phyloP scores from a whole-genome alignment of 2,113 vertebrate species.

The Tenrec ecaudatus region DNA sequence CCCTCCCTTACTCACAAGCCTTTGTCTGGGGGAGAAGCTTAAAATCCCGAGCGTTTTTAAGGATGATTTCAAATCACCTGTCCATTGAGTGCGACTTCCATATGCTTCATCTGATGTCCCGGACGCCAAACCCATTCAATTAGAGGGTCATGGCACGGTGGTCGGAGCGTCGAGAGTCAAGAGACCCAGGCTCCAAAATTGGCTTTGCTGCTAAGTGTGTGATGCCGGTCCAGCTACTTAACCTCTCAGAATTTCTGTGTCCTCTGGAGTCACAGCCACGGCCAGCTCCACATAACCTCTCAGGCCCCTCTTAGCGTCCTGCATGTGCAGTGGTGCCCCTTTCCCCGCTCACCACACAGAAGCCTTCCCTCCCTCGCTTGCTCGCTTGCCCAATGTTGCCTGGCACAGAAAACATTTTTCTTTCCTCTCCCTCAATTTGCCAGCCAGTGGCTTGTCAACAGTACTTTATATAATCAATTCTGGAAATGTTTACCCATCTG shows the following conservation, averaged over 20 bases:
- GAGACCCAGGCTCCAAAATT: conserved; percentile 58
- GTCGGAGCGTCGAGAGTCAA: conserved; percentile 28
- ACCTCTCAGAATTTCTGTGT: conserved; percentile 40
- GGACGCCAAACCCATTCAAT: conserved; percentile 43
- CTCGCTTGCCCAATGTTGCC: not conserved
- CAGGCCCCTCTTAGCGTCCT: not conserved
- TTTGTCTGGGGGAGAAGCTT: conserved; percentile 32
- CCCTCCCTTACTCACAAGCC: conserved; percentile 10
- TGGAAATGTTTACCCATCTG: conserved; percentile 65
- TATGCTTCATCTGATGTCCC: not conserved
- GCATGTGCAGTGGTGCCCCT: rapidly evolving
- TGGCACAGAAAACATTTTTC: conserved; percentile 29
- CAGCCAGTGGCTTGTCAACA: conserved; percentile 54
- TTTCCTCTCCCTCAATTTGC: conserved; percentile 2
- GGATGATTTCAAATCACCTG: conserved; percentile 19
- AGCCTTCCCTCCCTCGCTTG: no score
- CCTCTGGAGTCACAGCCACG: conserved; percentile 12
- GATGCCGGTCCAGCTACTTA: conserved; percentile 51
- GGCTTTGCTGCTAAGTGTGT: conserved; percentile 57
- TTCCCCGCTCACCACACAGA: not conserved
- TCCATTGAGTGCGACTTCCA: conserved; percentile 22
- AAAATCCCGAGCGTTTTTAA: not conserved
- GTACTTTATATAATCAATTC: conserved; percentile 60
- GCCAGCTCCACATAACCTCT: not conserved
- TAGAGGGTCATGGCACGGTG: conserved; percentile 22